A percentile compares a stretch with the other conserved stretches of the same genome.
Evolutionary conservation across 2,113 vertebrate species (phyloP).

Genomic region (Lycocorax pyrrhopterus): DNA sequence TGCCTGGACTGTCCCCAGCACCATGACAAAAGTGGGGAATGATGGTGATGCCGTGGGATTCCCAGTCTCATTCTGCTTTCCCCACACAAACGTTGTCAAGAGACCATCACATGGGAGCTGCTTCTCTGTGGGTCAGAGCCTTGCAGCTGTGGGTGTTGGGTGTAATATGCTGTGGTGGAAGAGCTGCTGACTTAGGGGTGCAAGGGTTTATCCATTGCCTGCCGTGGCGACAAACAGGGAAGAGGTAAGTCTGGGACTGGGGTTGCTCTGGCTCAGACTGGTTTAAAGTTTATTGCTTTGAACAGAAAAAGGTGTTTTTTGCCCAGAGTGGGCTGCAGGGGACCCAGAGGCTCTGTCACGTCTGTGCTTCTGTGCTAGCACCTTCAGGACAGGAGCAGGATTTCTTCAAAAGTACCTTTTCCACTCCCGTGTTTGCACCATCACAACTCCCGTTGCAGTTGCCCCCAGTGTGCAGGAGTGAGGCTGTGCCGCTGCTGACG

Average conservation of each 20-base stretch:
- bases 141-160: not conserved
- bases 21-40: not conserved
- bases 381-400: not conserved
- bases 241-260: not conserved
- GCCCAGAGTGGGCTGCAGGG: not conserved
- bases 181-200: not conserved
- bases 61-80: not conserved
- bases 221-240: not conserved
- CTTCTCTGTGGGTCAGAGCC: not conserved
- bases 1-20: not conserved
- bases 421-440: not conserved
- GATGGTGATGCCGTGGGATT: not conserved
- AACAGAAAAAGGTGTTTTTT: not conserved
- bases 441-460: rapidly evolving
- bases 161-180: not conserved
- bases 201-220: not conserved
- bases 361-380: not conserved
- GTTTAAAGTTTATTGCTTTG: not conserved
- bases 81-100: too few species aligned
- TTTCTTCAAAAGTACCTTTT: not conserved
- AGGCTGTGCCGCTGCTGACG: not conserved
- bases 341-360: rapidly evolving
- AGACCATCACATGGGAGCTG: not conserved
- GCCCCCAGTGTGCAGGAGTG: not conserved
- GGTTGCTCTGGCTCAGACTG: not conserved